A percentile compares a stretch with the other conserved stretches of the same genome.
Evolutionary conservation across 2,113 vertebrate species (phyloP).

Genomic region (Scolopax mira): DNA sequence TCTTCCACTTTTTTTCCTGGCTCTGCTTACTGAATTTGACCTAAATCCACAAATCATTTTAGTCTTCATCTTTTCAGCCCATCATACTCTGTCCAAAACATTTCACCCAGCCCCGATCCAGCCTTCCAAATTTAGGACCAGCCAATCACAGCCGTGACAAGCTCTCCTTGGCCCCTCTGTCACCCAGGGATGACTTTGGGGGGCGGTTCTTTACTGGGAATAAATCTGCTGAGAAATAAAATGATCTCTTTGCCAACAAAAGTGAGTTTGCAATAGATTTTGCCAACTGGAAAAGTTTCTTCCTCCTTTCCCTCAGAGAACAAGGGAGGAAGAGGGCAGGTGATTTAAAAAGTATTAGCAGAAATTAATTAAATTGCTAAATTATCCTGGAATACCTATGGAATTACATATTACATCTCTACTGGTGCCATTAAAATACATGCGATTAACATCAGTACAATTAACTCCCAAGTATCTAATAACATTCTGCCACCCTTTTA

Average conservation of each 20-base stretch:
- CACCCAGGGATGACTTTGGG: not conserved
- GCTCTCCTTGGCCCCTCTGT: not conserved
- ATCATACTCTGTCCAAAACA: not conserved
- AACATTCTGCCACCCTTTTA: not conserved
- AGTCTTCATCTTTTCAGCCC: not conserved
- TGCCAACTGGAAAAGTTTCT: not conserved
- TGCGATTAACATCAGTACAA: not conserved
- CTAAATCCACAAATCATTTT: constrained; percentile 15
- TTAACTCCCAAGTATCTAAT: constrained; percentile 36
- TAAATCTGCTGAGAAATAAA: not conserved
- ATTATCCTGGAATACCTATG: constrained; percentile 40
- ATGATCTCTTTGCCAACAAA: not conserved
- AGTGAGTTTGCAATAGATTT: not conserved
- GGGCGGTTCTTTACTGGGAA: not conserved
- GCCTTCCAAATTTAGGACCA: not conserved
- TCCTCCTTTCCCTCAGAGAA: not conserved
- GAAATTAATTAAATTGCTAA: constrained; percentile 50
- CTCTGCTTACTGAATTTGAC: not conserved
- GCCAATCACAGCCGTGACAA: not conserved
- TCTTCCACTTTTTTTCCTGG: not conserved
- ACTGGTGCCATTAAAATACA: not conserved
- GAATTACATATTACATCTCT: constrained; percentile 17
- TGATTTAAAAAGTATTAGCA: constrained; percentile 37
- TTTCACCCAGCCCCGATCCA: not conserved
- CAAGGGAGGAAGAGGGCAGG: not conserved